These are phyloP conservation scores for Turdus rufiventris DNA, from an alignment of 2,113 vertebrate genomes.

Conservation along the genomic window DNA sequence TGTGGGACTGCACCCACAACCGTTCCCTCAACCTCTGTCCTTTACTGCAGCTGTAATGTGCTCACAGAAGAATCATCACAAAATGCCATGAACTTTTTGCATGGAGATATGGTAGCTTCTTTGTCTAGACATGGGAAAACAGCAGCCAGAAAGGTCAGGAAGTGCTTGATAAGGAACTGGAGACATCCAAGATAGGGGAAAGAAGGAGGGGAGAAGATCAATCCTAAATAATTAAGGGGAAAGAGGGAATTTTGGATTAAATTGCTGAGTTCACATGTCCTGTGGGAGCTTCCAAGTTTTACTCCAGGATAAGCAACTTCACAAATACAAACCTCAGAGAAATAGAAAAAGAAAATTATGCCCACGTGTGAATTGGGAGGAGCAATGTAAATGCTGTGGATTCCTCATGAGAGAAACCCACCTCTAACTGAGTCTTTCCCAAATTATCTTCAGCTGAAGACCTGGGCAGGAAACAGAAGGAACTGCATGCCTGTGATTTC, in stretches of 20 bases:
- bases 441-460: background rate
- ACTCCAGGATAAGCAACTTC: background rate
- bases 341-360: background rate
- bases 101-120: background rate
- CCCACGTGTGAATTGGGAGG: background rate
- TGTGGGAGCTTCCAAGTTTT: background rate
- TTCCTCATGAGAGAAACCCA: background rate
- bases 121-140: background rate
- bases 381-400: background rate
- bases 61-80: background rate
- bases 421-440: background rate
- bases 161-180: background rate
- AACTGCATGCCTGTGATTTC: background rate
- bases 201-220: background rate
- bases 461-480: background rate
- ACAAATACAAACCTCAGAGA: background rate
- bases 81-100: background rate
- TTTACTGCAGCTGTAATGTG: background rate
- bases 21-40: background rate
- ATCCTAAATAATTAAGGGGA: background rate
- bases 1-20: background rate
- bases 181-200: background rate
- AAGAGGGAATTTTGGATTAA: background rate
- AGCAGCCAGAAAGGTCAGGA: background rate
- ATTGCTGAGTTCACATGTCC: background rate